Evolutionary conservation across 2,797 vertebrate species (phyloP).

Genomic region (Phalanger gymnotis): DNA sequence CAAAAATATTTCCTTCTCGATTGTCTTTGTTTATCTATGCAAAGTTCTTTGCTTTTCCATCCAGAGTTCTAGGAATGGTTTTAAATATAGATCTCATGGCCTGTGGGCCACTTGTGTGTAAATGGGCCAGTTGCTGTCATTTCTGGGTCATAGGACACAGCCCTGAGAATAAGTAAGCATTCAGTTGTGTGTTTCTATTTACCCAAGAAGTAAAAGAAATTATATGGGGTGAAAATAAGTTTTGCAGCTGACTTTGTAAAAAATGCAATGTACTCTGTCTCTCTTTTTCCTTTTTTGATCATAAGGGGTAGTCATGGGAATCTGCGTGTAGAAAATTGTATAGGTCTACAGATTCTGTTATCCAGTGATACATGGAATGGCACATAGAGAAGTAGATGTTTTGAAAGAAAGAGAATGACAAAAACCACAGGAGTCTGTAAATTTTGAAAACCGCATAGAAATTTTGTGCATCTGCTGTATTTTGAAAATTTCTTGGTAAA

Average conservation of each 20-base stretch:
- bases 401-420: background rate
- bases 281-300: background rate
- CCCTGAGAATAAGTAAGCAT: background rate
- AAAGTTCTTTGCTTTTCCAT: background rate
- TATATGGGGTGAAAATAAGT: background rate
- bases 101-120: background rate
- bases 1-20: background rate
- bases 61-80: background rate
- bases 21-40: background rate
- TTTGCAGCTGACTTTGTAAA: background rate
- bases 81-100: background rate
- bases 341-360: background rate
- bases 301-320: background rate
- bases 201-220: background rate
- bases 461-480: constrained; percentile 9
- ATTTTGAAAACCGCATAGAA: background rate
- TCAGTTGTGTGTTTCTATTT: background rate
- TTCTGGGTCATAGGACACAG: background rate
- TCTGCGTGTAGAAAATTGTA: background rate
- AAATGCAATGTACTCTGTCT: background rate
- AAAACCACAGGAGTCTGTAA: background rate
- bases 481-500: constrained; percentile 9
- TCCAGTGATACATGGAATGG: background rate
- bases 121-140: background rate
- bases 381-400: background rate